phyloP scores from a whole-genome alignment of 2,888 invertebrate species.

The Phalera bucephala region DNA sequence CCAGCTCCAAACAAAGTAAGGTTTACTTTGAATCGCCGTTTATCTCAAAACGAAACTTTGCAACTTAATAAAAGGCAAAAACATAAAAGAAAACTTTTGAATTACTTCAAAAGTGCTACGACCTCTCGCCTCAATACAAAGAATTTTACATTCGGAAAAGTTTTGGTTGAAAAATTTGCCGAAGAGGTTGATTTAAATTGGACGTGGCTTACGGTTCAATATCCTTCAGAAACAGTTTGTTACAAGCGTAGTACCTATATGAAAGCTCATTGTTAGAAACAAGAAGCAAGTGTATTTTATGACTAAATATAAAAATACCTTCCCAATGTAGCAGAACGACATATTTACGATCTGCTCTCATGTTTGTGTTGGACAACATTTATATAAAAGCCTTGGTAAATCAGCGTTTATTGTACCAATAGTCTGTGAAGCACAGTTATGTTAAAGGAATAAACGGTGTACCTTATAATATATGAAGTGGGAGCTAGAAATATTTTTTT shows the following conservation, averaged over 20 bases:
- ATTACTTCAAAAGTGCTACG: constrained; percentile 16
- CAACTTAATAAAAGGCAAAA: constrained; percentile 7
- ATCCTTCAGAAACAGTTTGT: not conserved
- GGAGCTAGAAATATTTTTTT: too few relatives aligned
- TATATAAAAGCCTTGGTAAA: constrained; percentile 24
- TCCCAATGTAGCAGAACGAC: constrained; percentile 38
- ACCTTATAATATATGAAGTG: too few relatives aligned
- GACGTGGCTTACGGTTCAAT: constrained; percentile 1
- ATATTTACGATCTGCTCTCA: constrained; percentile 46
- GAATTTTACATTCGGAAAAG: constrained; percentile 13
- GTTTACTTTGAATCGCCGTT: constrained; percentile 16
- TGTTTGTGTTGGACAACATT: too few relatives aligned
- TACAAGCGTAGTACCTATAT: constrained; percentile 23
- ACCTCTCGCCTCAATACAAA: constrained; percentile 12
- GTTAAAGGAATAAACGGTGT: too few relatives aligned
- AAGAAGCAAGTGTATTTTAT: too few relatives aligned
- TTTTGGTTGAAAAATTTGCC: constrained; percentile 6
- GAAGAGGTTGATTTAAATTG: constrained; percentile 5
- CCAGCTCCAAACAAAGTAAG: constrained; percentile 9
- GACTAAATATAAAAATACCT: too few relatives aligned
- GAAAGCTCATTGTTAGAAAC: too few relatives aligned
- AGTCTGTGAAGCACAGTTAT: too few relatives aligned
- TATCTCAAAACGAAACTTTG: constrained; percentile 8
- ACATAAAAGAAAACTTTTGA: constrained; percentile 9
- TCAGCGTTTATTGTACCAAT: constrained; percentile 27